Percentiles rank a stretch among this genome's conserved stretches.
Conservation (phyloP, 2,797 vertebrate genomes). For the Acridotheres tristis region DNA sequence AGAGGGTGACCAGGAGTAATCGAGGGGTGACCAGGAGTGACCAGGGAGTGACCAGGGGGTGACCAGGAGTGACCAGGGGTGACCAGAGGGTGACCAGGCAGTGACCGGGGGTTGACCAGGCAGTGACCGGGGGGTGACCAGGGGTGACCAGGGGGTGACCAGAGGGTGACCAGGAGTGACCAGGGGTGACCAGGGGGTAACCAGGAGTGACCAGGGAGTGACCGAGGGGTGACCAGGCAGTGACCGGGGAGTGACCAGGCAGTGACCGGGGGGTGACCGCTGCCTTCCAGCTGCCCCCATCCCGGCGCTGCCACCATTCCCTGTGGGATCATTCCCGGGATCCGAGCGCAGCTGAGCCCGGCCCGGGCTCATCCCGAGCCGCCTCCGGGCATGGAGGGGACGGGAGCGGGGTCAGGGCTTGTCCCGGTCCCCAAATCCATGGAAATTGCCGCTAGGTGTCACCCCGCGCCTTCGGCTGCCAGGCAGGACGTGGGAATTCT, state of each 20-base stretch:
- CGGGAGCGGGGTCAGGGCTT: neutral
- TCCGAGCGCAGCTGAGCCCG: neutral
- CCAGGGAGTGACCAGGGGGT: neutral
- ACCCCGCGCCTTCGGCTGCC: conserved; percentile 70
- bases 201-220: neutral
- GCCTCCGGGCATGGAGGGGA: neutral
- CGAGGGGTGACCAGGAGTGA: too few species aligned
- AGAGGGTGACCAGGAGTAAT: neutral
- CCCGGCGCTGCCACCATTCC: neutral
- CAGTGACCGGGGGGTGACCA: neutral
- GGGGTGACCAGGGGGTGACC: too few species aligned
- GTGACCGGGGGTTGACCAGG: too few species aligned
- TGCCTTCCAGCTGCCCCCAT: neutral
- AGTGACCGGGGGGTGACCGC: neutral
- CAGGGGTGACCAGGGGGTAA: too few species aligned
- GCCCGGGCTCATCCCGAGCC: neutral
- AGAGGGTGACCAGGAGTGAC: accelerated
- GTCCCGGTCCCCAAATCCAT: neutral
- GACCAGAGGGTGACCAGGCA: too few species aligned
- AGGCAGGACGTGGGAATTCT: neutral
- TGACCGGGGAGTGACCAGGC: too few species aligned
- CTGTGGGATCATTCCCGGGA: conserved; percentile 45
- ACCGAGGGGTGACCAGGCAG: neutral
- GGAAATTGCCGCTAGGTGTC: conserved; percentile 77
- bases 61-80: too few species aligned